phyloP scores from a whole-genome alignment of 23 tunicate genomes.

The Diplosoma virens region DNA sequence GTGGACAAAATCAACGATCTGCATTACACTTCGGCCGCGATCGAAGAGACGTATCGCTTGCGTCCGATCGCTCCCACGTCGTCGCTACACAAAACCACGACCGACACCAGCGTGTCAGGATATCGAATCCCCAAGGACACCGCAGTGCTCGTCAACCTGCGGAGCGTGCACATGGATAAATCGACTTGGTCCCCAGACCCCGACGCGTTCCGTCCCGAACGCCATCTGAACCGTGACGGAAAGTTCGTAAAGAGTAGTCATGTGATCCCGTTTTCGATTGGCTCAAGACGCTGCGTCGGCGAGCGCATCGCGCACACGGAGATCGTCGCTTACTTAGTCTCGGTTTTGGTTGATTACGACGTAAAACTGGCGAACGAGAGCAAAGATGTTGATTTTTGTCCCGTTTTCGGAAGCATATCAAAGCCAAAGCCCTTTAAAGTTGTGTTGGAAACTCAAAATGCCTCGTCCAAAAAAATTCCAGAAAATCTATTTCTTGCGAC shows the following conservation, averaged over 20 bases:
- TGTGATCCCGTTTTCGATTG: constrained; percentile 69
- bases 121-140: constrained; percentile 53
- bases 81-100: constrained; percentile 45
- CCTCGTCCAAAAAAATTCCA: too few relatives aligned
- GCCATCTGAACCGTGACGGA: constrained; percentile 68
- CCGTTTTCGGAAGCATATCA: not conserved
- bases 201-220: constrained; percentile 68
- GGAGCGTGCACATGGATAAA: constrained; percentile 74
- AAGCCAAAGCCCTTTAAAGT: constrained; percentile 24
- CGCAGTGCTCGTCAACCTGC: constrained; percentile 56
- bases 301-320: constrained; percentile 37
- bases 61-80: constrained; percentile 72
- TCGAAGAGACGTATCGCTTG: constrained; percentile 64
- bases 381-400: not conserved
- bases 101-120: constrained; percentile 51
- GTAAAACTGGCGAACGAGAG: constrained; percentile 19
- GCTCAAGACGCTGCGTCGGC: constrained; percentile 67
- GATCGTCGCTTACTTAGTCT: constrained; percentile 33
- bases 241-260: constrained; percentile 36
- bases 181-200: constrained; percentile 68
- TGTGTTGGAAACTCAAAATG: too few relatives aligned
- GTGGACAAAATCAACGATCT: constrained; percentile 10
- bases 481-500: too few relatives aligned
- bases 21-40: constrained; percentile 43
- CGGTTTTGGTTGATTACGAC: constrained; percentile 29